phyloP scores from a whole-genome alignment of 2,888 invertebrate species.

The Acronicta alni region DNA sequence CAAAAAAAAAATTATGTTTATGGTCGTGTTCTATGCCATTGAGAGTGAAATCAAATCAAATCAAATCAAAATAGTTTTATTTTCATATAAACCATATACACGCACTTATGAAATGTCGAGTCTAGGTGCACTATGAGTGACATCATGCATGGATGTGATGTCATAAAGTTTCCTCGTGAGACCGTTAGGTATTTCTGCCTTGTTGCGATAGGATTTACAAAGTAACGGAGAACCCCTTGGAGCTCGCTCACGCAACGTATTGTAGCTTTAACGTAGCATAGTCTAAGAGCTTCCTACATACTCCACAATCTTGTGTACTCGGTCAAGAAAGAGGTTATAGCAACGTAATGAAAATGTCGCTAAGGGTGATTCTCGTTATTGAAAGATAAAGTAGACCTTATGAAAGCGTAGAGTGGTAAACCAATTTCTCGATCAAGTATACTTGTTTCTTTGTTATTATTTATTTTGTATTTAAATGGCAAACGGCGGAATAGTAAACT shows the following conservation, averaged over 20 bases:
- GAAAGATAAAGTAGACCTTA: background rate
- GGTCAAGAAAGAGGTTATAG: background rate
- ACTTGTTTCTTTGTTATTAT: background rate
- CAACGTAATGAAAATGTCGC: too few species aligned
- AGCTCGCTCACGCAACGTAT: conserved; percentile 39
- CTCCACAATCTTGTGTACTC: conserved; percentile 7
- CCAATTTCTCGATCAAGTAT: background rate
- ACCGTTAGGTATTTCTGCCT: conserved; percentile 5
- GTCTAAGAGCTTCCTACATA: conserved; percentile 37
- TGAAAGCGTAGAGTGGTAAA: background rate
- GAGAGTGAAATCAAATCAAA: background rate
- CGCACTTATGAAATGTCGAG: too few species aligned
- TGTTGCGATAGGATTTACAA: conserved; percentile 27
- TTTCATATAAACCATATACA: too few species aligned
- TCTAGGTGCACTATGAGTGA: too few species aligned
- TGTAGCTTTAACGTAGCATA: conserved; percentile 56
- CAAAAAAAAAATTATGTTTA: too few species aligned
- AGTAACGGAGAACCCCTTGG: conserved; percentile 51
- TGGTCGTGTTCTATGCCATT: background rate
- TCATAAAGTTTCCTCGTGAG: background rate
- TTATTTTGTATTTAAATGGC: background rate
- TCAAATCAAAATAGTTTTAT: too few species aligned
- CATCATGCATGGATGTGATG: too few species aligned
- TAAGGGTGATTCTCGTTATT: background rate
- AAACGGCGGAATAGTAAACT: background rate